phyloP scores from a whole-genome alignment of 2,113 vertebrate species.

The Platichthys flesus region DNA sequence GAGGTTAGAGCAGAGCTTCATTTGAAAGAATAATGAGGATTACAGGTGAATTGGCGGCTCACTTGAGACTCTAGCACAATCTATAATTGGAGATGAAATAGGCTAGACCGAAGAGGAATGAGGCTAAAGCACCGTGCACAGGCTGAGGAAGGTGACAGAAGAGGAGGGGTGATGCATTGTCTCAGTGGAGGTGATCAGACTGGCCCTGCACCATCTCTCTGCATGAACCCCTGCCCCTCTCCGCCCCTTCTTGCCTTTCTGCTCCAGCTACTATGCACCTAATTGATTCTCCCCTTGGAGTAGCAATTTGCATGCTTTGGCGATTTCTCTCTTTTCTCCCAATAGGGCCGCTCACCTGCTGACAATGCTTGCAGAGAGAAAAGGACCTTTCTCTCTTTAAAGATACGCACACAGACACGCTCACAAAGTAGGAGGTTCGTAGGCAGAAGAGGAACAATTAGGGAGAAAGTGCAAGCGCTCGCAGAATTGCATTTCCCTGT shows the following conservation, averaged over 20 bases:
- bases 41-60: conserved; percentile 47
- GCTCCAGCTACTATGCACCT: conserved; percentile 66
- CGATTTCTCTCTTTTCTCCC: conserved; percentile 74
- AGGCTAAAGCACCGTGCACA: conserved; percentile 40
- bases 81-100: conserved; percentile 60
- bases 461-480: conserved; percentile 54
- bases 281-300: conserved; percentile 81
- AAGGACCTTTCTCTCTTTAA: conserved; percentile 54
- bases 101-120: conserved; percentile 31
- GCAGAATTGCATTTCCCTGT: conserved; percentile 65
- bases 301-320: conserved; percentile 80
- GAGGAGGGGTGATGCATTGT: conserved; percentile 62
- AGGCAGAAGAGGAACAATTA: conserved; percentile 68
- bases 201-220: conserved; percentile 67
- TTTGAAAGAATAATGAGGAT: conserved; percentile 41
- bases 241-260: conserved; percentile 57
- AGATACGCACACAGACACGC: conserved; percentile 35
- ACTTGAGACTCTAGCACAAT: conserved; percentile 37
- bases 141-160: conserved; percentile 36
- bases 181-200: conserved; percentile 74
- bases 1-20: conserved; percentile 38
- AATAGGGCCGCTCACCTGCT: conserved; percentile 80
- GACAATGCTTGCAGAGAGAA: conserved; percentile 75
- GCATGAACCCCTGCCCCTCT: conserved; percentile 62
- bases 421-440: conserved; percentile 30